Evolutionary conservation across 1,140 invertebrate genomes (phyloP).

Genomic region (Drosophila nigromelanica): DNA sequence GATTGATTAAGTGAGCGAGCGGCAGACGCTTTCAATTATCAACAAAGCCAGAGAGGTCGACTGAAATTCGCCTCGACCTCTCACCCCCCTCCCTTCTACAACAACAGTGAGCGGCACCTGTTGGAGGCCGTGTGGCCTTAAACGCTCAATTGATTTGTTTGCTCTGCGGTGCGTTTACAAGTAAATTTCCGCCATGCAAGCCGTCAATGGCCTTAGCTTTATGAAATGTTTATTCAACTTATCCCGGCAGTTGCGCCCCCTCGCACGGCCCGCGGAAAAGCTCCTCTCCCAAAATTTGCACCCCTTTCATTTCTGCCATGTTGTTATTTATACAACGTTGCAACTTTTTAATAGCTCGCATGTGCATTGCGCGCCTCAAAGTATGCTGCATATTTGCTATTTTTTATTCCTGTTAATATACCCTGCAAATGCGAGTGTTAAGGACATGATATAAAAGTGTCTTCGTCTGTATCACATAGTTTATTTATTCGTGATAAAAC

Average conservation of each 20-base stretch:
- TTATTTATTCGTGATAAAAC: too few relatives aligned
- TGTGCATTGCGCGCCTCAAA: constrained; percentile 51
- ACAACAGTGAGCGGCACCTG: constrained; percentile 19
- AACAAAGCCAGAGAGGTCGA: constrained; percentile 9
- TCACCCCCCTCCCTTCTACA: neutral
- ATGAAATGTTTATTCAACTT: constrained; percentile 43
- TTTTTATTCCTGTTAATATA: constrained; percentile 1
- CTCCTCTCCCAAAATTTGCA: too few relatives aligned
- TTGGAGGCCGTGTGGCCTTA: constrained; percentile 36
- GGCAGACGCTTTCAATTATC: constrained; percentile 66
- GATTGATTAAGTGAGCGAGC: constrained; percentile 59
- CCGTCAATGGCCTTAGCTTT: constrained; percentile 41
- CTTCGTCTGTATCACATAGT: too few relatives aligned
- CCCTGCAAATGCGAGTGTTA: neutral
- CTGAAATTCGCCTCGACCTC: neutral
- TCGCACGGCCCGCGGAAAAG: too few relatives aligned
- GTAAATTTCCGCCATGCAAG: constrained; percentile 47
- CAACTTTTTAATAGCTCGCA: constrained; percentile 70
- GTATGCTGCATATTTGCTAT: constrained; percentile 51
- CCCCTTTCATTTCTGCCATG: neutral
- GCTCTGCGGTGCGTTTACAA: constrained; percentile 65
- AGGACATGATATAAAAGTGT: too few relatives aligned
- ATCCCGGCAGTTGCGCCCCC: neutral
- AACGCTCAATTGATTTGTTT: constrained; percentile 76
- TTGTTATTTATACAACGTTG: constrained; percentile 49